These are phyloP conservation scores for Salvelinus sp. DNA, from an alignment of 2,113 vertebrate genomes.

Conservation along the genomic window DNA sequence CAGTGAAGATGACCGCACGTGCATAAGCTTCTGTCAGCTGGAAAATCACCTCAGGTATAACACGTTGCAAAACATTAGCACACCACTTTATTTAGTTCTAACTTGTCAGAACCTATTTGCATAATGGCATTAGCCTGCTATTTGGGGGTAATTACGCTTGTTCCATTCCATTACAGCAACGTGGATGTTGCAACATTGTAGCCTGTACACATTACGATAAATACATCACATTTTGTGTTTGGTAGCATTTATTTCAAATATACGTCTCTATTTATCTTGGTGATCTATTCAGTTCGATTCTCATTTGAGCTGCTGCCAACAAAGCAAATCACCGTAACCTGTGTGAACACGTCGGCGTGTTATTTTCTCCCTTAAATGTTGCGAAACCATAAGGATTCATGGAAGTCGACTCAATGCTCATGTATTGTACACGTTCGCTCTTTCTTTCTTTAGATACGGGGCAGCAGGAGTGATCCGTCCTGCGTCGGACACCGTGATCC, in stretches of 20 bases:
- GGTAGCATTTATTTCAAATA: background rate
- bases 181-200: no score
- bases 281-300: background rate
- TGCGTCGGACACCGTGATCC: constrained; percentile 29
- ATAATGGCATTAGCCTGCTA: background rate
- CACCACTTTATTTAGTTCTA: background rate
- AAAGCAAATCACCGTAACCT: background rate
- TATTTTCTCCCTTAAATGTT: background rate
- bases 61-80: background rate
- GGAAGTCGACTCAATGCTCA: constrained; percentile 11
- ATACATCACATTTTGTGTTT: background rate
- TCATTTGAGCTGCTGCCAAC: background rate
- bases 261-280: background rate
- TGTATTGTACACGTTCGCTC: background rate
- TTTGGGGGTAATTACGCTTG: background rate
- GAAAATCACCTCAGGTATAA: constrained; percentile 48
- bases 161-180: background rate
- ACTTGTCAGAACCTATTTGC: background rate
- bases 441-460: constrained; percentile 43
- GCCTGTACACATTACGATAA: background rate
- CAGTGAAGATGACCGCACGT: constrained; percentile 78
- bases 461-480: background rate
- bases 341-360: constrained; percentile 9
- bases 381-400: constrained; percentile 9
- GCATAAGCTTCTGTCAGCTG: constrained; percentile 81